phyloP scores from a whole-genome alignment of 2,113 vertebrate genomes.

The Phoenicopterus ruber region DNA sequence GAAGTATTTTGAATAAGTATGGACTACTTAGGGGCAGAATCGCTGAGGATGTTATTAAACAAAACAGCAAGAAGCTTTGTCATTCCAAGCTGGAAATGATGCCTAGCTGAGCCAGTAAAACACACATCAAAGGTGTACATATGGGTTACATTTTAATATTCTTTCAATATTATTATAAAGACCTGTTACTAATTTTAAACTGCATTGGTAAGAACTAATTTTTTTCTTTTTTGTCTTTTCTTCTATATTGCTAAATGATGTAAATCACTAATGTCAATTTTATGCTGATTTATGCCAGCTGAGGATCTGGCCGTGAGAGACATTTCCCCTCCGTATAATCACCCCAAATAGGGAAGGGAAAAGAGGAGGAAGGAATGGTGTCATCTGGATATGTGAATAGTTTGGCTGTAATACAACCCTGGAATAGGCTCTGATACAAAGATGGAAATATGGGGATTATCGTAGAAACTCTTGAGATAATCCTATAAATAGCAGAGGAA shows the following conservation, averaged over 20 bases:
- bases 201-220: conserved; percentile 19
- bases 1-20: background rate
- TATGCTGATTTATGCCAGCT: conserved; percentile 55
- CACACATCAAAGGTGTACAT: conserved; percentile 68
- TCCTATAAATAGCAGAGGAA: conserved; percentile 61
- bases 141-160: conserved; percentile 68
- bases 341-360: conserved; percentile 29
- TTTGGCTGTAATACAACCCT: conserved; percentile 41
- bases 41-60: conserved; percentile 54
- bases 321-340: conserved; percentile 3
- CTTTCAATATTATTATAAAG: conserved; percentile 47
- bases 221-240: conserved; percentile 14
- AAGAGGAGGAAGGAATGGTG: conserved; percentile 37
- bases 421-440: conserved; percentile 36
- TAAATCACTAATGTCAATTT: conserved; percentile 52
- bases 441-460: conserved; percentile 55
- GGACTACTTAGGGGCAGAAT: conserved; percentile 3
- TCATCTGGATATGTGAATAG: conserved; percentile 63
- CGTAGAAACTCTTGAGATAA: conserved; percentile 53
- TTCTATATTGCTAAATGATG: conserved; percentile 27
- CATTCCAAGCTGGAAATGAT: conserved; percentile 59
- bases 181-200: conserved; percentile 73
- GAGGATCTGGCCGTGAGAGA: background rate
- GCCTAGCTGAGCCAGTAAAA: conserved; percentile 53
- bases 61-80: conserved; percentile 55